Base-by-base conservation (phyloP, 2,888 invertebrate genomes). In the Agrotis puta region DNA sequence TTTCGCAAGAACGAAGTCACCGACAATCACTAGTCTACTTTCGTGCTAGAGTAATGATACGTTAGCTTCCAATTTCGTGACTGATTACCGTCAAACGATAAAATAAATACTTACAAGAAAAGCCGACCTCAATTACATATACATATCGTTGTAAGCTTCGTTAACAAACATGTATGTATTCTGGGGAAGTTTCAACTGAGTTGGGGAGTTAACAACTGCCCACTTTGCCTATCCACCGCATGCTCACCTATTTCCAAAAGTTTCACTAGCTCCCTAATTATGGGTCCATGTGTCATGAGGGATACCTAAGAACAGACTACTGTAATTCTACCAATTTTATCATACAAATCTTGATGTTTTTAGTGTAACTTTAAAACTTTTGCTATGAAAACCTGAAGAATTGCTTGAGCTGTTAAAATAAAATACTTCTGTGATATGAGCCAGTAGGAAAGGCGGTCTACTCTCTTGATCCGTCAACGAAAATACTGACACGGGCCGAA, bases 51-150 rank as follows among this genome's bases (percentile, higher is more conserved):
- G 20, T 77, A 77, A 83, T 81, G 45, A 70, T 67, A 83, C 70
- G 59, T 74, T 85, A 76, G 68, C 71, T 75, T n/a, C 73, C 56
- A 71, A 79, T 79, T 82, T 65, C 62, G 61, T 83, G 77, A 84
- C 73, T 81, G 80, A 85, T 84, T 82, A 76, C 66, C 63, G 39
- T 22, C 68, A 59, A 67, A 70, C 57, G 70, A 82, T 64, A 67
- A 69, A 79, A 82, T 73, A 82, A 79, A 81, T 70, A 65, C 64
- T 27, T 16, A 61, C 18, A 62, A 66, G 43, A 61, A 69, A 70
- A n/a, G 18, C 63, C n/a, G 50, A 24, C 64, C 47, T 24, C 48
- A 53, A 79, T 70, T 64, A 66, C 22, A 6, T 39, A 20, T 22
- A 63, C 43, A 43, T 57, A 68, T 54, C 64, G 61, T 20, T 33